Base-by-base conservation (phyloP, 2,888 invertebrate genomes). In the Strigamia crassipes region DNA sequence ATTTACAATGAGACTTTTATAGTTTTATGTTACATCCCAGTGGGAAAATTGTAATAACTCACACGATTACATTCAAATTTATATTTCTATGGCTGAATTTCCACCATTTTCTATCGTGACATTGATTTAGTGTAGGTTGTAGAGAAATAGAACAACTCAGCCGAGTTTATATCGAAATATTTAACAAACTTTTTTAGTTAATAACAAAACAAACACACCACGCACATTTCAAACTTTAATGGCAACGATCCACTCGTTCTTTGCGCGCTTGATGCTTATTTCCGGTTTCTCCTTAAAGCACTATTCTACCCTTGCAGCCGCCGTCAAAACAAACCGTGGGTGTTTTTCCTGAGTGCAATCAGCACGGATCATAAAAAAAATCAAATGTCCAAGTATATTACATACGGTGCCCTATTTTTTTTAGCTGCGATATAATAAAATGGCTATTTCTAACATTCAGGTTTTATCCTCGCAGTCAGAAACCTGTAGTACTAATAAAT, bases 261-360 rank as follows among this genome's bases (percentile, higher is more conserved):
- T 27, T 23, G 31, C 73, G 9, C 27, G 27, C 66, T 66, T 66
- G 73, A 73, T 13, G 73, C 23, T 73, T 73, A 73, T 73, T 73
- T 73, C 73, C 73, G 73, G 73, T 31, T 73, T 73, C 31, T 73
- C 73, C 73, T 73, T 31, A 31, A 9, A 23, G 27, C 73, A 8
- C 21, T 27, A 27, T 56, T 18, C 21, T 18, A 27, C 31, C 13
- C n/a, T n/a, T 73, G 73, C 73, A 73, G 13, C 73, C 13, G 31
- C 27, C 31, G 31, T 73, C 73, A 31, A 31, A 73, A 31, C 27
- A 27, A 73, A 73, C 73, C n/a, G 73, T 31, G 73, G 73, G 73
- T 73, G 73, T 23, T 31, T 73, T 73, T 73, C 73, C 73, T 73
- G 73, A 73, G 73, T 73, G 73, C 73, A 23, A 27, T 27, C 73